These are phyloP conservation scores for Lepidocyrtinus sp. DNA, from an alignment of 2,888 invertebrate species.

Conservation along the genomic window DNA sequence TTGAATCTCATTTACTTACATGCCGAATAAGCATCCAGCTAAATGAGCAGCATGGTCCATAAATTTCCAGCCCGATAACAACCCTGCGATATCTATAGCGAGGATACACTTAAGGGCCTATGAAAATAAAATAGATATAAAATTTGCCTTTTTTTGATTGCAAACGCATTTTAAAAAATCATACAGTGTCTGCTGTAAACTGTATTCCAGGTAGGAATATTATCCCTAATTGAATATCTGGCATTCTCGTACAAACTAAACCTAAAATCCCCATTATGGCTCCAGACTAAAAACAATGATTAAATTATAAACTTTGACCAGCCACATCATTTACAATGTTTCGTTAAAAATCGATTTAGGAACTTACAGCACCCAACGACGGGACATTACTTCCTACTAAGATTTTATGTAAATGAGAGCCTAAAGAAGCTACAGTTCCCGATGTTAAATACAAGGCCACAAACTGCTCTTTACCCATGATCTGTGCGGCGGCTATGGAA, in stretches of 20 bases:
- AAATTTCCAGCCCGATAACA: constrained; percentile 88
- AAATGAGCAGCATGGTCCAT: constrained; percentile 99
- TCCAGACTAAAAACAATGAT: constrained; percentile 82
- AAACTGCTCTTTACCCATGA: constrained; percentile 93
- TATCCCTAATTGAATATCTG: constrained; percentile 89
- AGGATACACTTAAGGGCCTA: constrained; percentile 91
- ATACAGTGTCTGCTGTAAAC: constrained; percentile 82
- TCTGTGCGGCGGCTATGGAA: constrained; percentile 78
- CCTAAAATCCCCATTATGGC: constrained; percentile 93
- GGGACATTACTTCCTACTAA: constrained; percentile 80
- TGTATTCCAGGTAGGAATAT: constrained; percentile 85
- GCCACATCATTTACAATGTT: not conserved
- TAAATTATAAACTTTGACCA: not conserved
- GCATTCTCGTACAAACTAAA: constrained; percentile 89
- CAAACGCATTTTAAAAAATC: constrained; percentile 68
- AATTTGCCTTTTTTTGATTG: not conserved
- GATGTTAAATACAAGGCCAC: constrained; percentile 90
- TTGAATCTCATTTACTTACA: no score
- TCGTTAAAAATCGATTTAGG: not conserved
- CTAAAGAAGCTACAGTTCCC: constrained; percentile 88
- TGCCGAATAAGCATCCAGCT: constrained; percentile 92
- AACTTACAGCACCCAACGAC: constrained; percentile 93
- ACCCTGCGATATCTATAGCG: constrained; percentile 86
- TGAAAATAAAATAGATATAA: constrained; percentile 69
- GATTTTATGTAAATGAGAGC: constrained; percentile 87